Percentiles rank a stretch among this genome's conserved stretches.
Conservation (phyloP, 2,797 vertebrate species). For the Cyprinella venusta region DNA sequence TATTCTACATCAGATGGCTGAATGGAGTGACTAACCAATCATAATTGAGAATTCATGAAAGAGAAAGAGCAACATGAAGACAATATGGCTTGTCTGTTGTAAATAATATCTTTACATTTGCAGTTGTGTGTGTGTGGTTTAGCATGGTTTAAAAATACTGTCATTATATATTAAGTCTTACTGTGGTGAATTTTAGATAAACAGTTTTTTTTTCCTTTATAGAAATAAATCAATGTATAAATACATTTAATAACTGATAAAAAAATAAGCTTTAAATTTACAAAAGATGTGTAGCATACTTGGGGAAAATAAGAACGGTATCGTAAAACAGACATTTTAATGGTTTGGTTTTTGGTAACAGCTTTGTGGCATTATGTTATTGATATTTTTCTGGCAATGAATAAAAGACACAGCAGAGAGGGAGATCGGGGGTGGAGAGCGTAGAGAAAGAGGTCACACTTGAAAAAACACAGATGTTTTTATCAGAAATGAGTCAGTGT, state of each 20-base stretch:
- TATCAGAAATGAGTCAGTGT: constrained; percentile 80
- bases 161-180: constrained; percentile 22
- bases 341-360: constrained; percentile 68
- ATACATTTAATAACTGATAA: constrained; percentile 19
- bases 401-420: constrained; percentile 57
- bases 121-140: not conserved
- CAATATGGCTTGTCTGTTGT: too few species aligned
- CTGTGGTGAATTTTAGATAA: constrained; percentile 24
- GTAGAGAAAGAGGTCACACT: constrained; percentile 68
- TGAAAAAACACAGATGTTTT: constrained; percentile 82
- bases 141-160: not conserved
- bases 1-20: not conserved
- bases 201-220: not conserved
- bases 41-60: not conserved
- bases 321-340: constrained; percentile 70
- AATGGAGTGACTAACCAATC: not conserved
- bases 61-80: not conserved
- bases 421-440: constrained; percentile 14
- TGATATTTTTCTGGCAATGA: constrained; percentile 76
- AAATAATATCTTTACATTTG: not conserved
- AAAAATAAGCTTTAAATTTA: constrained; percentile 29
- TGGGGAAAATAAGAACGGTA: constrained; percentile 42
- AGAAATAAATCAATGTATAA: constrained; percentile 10
- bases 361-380: constrained; percentile 70
- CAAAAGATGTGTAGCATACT: constrained; percentile 41